Base-by-base conservation (phyloP, 2,113 vertebrate genomes). In the Mus spicilegus region DNA sequence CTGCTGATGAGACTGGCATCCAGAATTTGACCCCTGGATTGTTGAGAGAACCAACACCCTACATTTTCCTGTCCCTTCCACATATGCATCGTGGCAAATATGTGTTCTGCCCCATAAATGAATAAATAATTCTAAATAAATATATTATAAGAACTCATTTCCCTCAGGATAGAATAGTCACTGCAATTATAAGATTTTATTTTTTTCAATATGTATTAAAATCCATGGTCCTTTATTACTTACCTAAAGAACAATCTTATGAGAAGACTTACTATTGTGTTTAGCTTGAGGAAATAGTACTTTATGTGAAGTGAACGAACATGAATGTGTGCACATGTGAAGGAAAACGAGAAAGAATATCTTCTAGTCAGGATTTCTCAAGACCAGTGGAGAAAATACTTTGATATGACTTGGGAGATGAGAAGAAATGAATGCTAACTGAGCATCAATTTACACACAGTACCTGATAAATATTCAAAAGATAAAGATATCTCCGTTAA, bases 241-340 rank as follows among this genome's bases (percentile, higher is more conserved):
- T 96, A 81, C 26, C 42, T 96, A 70, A 94, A 88, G 12, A 14
- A 82, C 69, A 12, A 65, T 26, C 4, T 77, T 6, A 58, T 36
- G 14, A 70, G 9, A 85, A 65, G 58, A 87, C 80, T 81, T 42
- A 82, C 76, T 90, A 58, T 63, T 77, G 0, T 39, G 51, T 22
- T 91, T 86, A 61, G 91, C 88, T 78, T 91, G 14, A 94, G 87
- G 14, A 93, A 80, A 69, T n/a, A n/a, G 20, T 63, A 13, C 89
- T 72, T 93, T 87, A 67, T 86, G 2, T 72, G 49, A 72, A 16
- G 42, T 42, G 42, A 42, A 49, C 17, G 54, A 39, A 20, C 49
- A 54, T 42, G 17, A 67, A 5, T 67, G 17, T 46, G 17, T 16
- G 58, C 76, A 65, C 84, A 0, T 73, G 70, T 82, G 4, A 36